These are phyloP conservation scores for Gouania willdenowi DNA, from an alignment of 2,797 vertebrate species.

Conservation along the genomic window DNA sequence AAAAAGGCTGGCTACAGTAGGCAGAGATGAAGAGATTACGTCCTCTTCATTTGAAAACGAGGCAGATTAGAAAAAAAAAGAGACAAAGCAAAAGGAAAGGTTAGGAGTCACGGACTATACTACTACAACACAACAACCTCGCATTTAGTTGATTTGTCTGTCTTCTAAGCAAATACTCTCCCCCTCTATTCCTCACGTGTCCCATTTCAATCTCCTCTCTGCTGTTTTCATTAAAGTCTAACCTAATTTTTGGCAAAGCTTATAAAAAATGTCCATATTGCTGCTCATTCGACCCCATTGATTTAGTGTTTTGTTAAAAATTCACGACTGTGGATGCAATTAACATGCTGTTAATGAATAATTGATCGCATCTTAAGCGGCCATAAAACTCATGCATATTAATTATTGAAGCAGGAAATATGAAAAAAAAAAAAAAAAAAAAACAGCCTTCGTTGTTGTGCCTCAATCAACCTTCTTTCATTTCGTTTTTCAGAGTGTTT, in stretches of 20 bases:
- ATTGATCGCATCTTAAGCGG: slow-evolving; percentile 77
- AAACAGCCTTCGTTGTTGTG: slow-evolving; percentile 70
- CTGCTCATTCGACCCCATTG: slow-evolving; percentile 74
- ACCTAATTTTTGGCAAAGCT: slow-evolving; percentile 67
- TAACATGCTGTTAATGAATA: slow-evolving; percentile 80
- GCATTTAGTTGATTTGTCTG: slow-evolving; percentile 41
- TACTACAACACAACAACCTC: slow-evolving; percentile 41
- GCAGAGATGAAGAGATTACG: slow-evolving; percentile 90
- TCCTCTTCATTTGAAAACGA: slow-evolving; percentile 59
- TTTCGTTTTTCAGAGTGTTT: slow-evolving; percentile 51
- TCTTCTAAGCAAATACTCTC: slow-evolving; percentile 25
- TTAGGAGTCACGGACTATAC: slow-evolving; percentile 29
- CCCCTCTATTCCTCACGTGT: slow-evolving; percentile 23
- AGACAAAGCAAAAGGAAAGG: slow-evolving; percentile 45
- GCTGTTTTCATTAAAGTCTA: slow-evolving; percentile 64
- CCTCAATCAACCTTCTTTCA: slow-evolving; percentile 67
- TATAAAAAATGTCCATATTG: slow-evolving; percentile 74
- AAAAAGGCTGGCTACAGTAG: slow-evolving; percentile 85
- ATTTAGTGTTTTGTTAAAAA: slow-evolving; percentile 77
- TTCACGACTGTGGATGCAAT: slow-evolving; percentile 77
- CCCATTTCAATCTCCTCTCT: slow-evolving; percentile 42
- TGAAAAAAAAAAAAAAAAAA: slow-evolving; percentile 46
- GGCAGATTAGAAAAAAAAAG: slow-evolving; percentile 37
- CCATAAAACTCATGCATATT: slow-evolving; percentile 78
- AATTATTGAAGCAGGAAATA: slow-evolving; percentile 77